A percentile compares a stretch with the other conserved stretches of the same genome.
phyloP scores from a whole-genome alignment of 2,888 invertebrate species.

The Clanis bilineata region DNA sequence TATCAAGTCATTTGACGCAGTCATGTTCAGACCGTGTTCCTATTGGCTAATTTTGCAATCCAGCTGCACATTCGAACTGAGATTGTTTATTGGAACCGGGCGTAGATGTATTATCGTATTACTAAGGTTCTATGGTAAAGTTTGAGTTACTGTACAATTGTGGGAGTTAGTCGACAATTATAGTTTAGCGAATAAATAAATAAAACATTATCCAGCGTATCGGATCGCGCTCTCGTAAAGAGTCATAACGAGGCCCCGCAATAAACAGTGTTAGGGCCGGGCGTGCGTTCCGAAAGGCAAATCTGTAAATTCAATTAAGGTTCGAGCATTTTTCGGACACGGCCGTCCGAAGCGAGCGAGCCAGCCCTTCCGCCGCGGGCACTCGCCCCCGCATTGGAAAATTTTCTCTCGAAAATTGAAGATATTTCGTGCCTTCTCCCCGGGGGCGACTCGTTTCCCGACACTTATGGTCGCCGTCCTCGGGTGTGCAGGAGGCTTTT shows the following conservation, averaged over 20 bases:
- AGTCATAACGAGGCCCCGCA: conserved; percentile 63
- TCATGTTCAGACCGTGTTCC: too few species aligned
- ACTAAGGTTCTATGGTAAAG: too few species aligned
- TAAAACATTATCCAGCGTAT: conserved; percentile 50
- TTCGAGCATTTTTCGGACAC: conserved; percentile 79
- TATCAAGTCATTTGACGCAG: too few species aligned
- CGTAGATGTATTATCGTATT: too few species aligned
- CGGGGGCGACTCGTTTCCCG: conserved; percentile 79
- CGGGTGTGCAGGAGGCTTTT: conserved; percentile 81
- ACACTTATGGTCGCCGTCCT: conserved; percentile 81
- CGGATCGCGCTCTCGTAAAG: conserved; percentile 48
- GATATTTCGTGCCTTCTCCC: conserved; percentile 80
- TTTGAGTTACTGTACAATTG: not conserved
- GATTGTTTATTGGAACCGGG: too few species aligned
- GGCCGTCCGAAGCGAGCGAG: conserved; percentile 64
- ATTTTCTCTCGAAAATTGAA: conserved; percentile 82
- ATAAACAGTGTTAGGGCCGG: conserved; percentile 58
- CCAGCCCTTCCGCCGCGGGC: conserved; percentile 78
- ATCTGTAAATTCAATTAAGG: conserved; percentile 81
- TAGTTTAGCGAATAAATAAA: conserved; percentile 36
- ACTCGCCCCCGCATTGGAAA: conserved; percentile 79
- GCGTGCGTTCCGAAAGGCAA: conserved; percentile 75
- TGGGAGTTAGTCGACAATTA: not conserved
- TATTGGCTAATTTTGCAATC: too few species aligned
- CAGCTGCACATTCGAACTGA: too few species aligned